Evolutionary conservation across 2,797 vertebrate species (phyloP), one percentile per base, ranked within the genome.

Genomic region (Alca torda): DNA sequence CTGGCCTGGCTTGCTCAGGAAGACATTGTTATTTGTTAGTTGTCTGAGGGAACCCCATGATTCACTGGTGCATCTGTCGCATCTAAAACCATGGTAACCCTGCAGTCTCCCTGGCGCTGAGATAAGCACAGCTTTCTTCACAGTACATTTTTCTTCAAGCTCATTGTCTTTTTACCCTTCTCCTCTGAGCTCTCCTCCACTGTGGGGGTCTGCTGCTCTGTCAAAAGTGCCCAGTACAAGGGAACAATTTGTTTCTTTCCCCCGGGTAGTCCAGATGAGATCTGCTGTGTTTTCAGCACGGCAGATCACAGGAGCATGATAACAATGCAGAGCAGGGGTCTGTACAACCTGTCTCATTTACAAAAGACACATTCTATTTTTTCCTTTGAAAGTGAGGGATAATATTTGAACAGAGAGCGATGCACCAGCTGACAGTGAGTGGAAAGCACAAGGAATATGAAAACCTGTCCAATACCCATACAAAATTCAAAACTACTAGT

Each of bases 1-100:
- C 23, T 64, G 41, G n/a, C 21, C 46, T n/a, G 33, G 3, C 17
- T 72, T 33, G 45, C 39, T 59, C 18, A 56, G 67, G 48, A 88
- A 53, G 8, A 37, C 0, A 0, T 35, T 4, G 7, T 6, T 35
- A 16, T 63, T 26, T 59, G 21, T 75, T 33, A 28, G 21, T 4
- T 30, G 5, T 65, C 50, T 69, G 63, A 87, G 37, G 33, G 50
- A 89, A 79, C 8, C 25, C 30, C 20, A 13, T 76, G 78, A 87
- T 57, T 87, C 75, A 35, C 24, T 46, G 45, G 11, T 82, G 46
- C 28, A 54, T 25, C 31, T 72, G 12, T 68, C 25, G 48, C 31
- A n/a, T 23, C 28, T 46, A 69, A 79, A 93, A 30, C 46, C 53
- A 28, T 28, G 41, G 39, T 30, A 84, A 90, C 23, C 1, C 18